Percentiles rank a stretch among this genome's conserved stretches.
Evolutionary conservation across 2,113 vertebrate species (phyloP).

Genomic region (Microcebus lehilahytsara): DNA sequence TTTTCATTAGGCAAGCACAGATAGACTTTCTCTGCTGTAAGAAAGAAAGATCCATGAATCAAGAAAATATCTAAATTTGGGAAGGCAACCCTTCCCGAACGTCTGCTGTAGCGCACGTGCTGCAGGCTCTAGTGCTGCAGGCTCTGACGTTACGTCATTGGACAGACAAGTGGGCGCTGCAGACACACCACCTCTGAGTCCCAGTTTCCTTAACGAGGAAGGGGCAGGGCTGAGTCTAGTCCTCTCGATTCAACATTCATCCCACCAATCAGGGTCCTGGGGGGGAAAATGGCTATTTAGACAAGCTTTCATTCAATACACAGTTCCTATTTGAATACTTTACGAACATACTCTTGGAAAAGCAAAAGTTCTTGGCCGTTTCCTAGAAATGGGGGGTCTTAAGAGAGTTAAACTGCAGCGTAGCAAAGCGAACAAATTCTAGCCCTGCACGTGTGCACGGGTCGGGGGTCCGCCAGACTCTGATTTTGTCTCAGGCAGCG

Average conservation of each 20-base stretch:
- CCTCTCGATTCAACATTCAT: too few species aligned
- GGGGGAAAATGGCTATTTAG: too few species aligned
- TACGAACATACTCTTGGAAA: background rate
- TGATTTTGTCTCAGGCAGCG: too few species aligned
- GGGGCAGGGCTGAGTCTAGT: too few species aligned
- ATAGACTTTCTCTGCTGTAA: background rate
- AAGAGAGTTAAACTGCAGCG: background rate
- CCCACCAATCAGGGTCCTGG: background rate
- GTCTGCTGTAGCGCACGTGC: background rate
- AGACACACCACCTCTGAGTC: background rate
- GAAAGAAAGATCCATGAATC: background rate
- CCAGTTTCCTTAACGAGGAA: background rate
- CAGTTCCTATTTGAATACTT: background rate
- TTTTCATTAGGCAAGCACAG: fast-evolving
- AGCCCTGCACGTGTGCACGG: fast-evolving
- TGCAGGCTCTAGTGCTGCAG: too few species aligned
- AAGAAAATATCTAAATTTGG: background rate
- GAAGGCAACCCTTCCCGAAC: background rate
- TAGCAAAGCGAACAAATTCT: too few species aligned
- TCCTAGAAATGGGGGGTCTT: background rate
- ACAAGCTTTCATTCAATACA: background rate
- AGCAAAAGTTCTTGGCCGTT: background rate
- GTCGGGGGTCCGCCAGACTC: fast-evolving
- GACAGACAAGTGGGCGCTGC: background rate
- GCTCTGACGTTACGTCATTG: background rate